Base-by-base conservation (phyloP, 2,888 invertebrate genomes). In the Eugnorisma glareosa region DNA sequence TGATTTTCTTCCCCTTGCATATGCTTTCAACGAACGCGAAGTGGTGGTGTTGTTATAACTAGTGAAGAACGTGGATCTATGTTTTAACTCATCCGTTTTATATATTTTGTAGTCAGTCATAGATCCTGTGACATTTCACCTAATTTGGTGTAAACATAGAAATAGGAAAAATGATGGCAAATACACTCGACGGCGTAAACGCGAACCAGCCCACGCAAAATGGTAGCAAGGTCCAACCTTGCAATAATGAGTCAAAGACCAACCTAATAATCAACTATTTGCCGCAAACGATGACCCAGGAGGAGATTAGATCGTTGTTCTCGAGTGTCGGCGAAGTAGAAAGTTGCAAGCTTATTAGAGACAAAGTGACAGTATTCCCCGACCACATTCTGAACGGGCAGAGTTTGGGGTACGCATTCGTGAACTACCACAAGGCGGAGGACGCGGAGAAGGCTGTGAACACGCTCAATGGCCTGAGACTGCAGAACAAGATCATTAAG, bases 261-360 rank as follows among this genome's bases (percentile, higher is more conserved):
- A 99, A 99, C 97, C 98, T 99, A 90, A 99, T 99, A 95, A 99
- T 99, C 91, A 99, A 99, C 97, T 99, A 99, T 97, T 97, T 99
- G 95, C 99, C 99, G 89, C 99, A 99, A 97, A 99, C 99, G 81
- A 99, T 99, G 99, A 98, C 99, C 83, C 99, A 99, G 96, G 99
- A 99, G 94, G 99, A 99, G 96, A 99, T 99, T 89, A 97, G 99
- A 89, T 98, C 99, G 79, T 97, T 99, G 86, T 99, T 99, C 96
- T 98, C 99, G 80, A 99, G 98, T 94, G 99, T 99, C 93, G 99
- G 99, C 89, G 99, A 99, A 96, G 99, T 99, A 89, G 99, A 99
- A 96, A 99, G 99, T 95, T 99, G 99, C 97, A 99, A 99, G 97
- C 97, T 99, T 92, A 99, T 99, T 93, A 97, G 99, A 93, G 99